Conservation (phyloP, 2,888 invertebrate species). For the Erynnis tages region DNA sequence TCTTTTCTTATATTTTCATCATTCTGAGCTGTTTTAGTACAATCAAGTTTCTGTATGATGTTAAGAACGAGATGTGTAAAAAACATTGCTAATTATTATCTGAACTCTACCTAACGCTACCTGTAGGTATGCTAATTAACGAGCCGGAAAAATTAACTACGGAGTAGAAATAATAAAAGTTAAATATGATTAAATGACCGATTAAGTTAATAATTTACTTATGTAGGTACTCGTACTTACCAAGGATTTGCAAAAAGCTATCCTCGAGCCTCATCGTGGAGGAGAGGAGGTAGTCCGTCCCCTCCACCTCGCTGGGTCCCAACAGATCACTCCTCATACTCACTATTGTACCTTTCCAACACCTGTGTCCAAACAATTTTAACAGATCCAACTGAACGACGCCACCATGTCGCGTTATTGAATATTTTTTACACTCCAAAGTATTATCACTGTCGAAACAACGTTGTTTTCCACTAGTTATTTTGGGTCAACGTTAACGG, state of each 20-base stretch:
- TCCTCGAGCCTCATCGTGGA: constrained; percentile 84
- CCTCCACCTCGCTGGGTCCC: constrained; percentile 81
- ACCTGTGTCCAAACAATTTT: constrained; percentile 35
- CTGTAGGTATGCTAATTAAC: constrained; percentile 8
- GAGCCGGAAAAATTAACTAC: background rate
- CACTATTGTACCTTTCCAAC: constrained; percentile 40
- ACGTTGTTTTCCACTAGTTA: constrained; percentile 23
- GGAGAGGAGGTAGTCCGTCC: constrained; percentile 83
- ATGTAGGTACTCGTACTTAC: constrained; percentile 61
- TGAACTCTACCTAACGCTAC: too few species aligned
- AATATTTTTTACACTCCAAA: constrained; percentile 22
- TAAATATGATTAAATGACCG: too few species aligned
- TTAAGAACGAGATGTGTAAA: too few species aligned
- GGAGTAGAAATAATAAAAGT: too few species aligned
- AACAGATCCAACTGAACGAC: constrained; percentile 1
- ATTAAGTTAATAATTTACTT: too few species aligned
- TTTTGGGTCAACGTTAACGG: constrained; percentile 25
- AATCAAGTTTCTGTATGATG: too few species aligned
- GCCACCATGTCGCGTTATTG: constrained; percentile 16
- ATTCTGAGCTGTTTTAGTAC: too few species aligned
- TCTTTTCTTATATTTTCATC: too few species aligned
- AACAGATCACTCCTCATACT: constrained; percentile 78
- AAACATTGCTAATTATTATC: too few species aligned
- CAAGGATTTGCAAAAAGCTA: constrained; percentile 83
- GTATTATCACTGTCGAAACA: constrained; percentile 12